Base-by-base conservation (phyloP, 2,797 vertebrate genomes). In the Enteromius afrohamiltoni region DNA sequence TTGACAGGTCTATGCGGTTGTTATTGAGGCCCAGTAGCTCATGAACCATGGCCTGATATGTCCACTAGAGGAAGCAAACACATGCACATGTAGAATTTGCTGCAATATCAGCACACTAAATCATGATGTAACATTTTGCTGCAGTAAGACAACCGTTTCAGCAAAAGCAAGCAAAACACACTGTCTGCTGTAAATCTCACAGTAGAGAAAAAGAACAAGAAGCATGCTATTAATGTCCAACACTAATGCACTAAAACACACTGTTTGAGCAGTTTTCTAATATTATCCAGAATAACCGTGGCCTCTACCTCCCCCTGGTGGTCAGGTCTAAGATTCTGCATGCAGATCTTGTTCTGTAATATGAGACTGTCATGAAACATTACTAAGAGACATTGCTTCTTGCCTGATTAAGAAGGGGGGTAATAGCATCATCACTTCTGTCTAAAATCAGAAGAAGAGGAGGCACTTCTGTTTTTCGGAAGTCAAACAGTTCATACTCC, bases 11-110 rank as follows among this genome's bases (percentile, higher is more conserved):
- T n/a, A 99, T 98, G 55, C 97, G 92, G 90, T 99, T 99, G 94
- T 99, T 99, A 94, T 98, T 96, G 69, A 99, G 95, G 1, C 97
- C 97, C 75, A 99, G 93, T 19, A 99, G 86, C 86, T 99, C 98
- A 0, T 99, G 98, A 1, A 99, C 98, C 98, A 99, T 99, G 1
- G 98, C 98, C 91, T 99, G 98, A 89, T 99, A 99, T 0, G 98
- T 98, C 98, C 98, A 99, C 98, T 99, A 81, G 9, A 83, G 37
- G 74, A 70, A 47, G 69, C 47, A 42, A 71, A 29, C 64, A 17
- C 74, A 79, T 45, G 11, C 51, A 79, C 5, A 34, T 53, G n/a
- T 47, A 23, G 13, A 13, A 51, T 26, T 58, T 29, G 42, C 37
- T 68, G 51, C 45, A 65, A 29, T 23, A 1, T 73, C 9, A 77